Evolutionary conservation across 2,113 vertebrate genomes (phyloP), one percentile per base, ranked within the genome.

Genomic region (Sakesphorus luctuosus): DNA sequence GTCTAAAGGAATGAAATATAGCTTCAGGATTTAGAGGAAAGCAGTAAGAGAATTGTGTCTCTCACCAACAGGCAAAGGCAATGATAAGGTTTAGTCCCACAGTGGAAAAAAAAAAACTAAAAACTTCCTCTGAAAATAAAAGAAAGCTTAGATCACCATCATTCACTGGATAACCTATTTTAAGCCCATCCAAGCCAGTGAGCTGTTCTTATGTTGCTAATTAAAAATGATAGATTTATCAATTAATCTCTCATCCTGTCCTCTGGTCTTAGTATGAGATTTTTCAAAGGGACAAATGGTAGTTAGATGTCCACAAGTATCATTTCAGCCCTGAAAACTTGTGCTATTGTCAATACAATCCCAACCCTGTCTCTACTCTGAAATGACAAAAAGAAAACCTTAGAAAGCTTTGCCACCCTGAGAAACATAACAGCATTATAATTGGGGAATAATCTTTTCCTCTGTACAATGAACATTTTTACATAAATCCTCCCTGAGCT

Each of bases 211-310:
- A 75, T 94, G 94, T 87, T 96, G 87, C 96, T 96, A 97, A 97
- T 96, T 97, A 96, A 96, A 97, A 96, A 94, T 96, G 93, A 95
- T 94, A 95, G 83, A 96, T 96, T 96, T 73, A 87, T 95, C 88
- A 96, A 96, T 96, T 96, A 96, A 95, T 95, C 90, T 96, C 76
- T 75, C 10, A 52, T 89, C 74, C 69, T 87, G 80, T 96, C 86
- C 84, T 77, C 90, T 69, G 73, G n/a, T 50, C 86, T 69, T 84
- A 46, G 28, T 49, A 61, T 23, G 61, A 97, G 58, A 96, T 96
- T 96, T 95, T 96, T 97, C 94, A 96, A 90, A 95, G 62, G 90
- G 80, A 96, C 52, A 90, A 94, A 94, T 88, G 87, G 84, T 83
- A 90, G 89, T 88, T 94, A 80, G 63, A 53, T 84, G 65, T 7